Percentiles rank a stretch among this genome's conserved stretches.
phyloP scores from a whole-genome alignment of 2,113 vertebrate genomes.

The Sceloporus undulatus region DNA sequence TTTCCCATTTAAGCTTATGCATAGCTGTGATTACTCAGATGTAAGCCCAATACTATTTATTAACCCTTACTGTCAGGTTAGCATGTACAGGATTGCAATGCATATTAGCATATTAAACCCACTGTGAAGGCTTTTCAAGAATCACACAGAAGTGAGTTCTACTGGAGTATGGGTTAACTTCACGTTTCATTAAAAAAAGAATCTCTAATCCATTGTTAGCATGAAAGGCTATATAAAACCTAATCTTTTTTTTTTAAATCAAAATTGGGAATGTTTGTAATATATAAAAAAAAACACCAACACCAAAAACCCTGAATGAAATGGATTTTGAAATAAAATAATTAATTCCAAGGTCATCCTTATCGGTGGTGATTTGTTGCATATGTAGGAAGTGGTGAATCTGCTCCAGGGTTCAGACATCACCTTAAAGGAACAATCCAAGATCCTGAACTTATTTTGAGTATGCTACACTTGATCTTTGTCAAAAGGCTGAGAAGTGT shows the following conservation, averaged over 20 bases:
- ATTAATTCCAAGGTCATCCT: neutral
- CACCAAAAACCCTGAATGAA: neutral
- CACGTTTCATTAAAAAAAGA: neutral
- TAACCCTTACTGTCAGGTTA: neutral
- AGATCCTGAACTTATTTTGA: no score
- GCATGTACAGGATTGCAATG: neutral
- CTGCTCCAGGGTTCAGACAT: no score
- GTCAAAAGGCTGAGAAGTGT: no score
- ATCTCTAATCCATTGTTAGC: neutral
- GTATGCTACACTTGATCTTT: no score
- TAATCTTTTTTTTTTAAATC: neutral
- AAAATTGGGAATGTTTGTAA: neutral
- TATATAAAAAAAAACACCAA: no score
- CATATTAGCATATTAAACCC: neutral
- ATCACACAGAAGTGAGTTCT: neutral
- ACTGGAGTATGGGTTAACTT: neutral
- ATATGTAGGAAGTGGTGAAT: no score
- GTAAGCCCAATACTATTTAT: neutral
- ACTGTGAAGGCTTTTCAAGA: neutral
- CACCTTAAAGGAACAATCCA: no score
- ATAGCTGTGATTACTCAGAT: neutral
- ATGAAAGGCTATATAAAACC: no score
- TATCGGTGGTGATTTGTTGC: no score
- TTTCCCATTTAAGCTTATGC: neutral
- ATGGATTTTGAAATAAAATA: neutral